Base-by-base conservation (phyloP, 2,888 invertebrate species). In the Diachrysia chrysitis region DNA sequence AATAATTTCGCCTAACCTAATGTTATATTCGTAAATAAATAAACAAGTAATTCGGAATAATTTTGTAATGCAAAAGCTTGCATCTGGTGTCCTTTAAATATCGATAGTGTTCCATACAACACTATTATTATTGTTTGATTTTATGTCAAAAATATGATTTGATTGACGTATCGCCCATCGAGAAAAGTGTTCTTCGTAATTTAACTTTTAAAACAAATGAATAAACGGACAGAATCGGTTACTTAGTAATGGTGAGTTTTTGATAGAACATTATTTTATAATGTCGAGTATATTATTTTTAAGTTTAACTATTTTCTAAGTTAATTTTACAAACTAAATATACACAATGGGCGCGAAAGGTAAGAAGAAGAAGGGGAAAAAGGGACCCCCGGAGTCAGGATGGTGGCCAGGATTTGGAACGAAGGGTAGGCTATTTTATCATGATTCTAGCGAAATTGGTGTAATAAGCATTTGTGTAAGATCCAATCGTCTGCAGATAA, bases 321-420 rank as follows among this genome's bases (percentile, higher is more conserved):
- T 76, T 62, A 71, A 75, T 74, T 79, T 83, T 82, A 77, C 46
- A 67, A 68, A 48, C 37, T 72, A 76, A 58, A 32, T 32, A 3
- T 73, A 67, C 64, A 78, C 76, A 79, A 90, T 94, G 94, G 95
- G 87, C 87, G 56, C 90, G 88, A 62, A 94, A 93, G 86, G 87
- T 85, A 65, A 89, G 88, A 81, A 81, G 73, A 79, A 87, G 86
- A 71, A 85, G 82, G 61, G 91, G 88, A 76, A 76, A 32, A 93
- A 94, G 78, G 91, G 90, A 51, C 89, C 90, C 2, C 90, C 93
- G 12, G 94, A 94, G 72, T 94, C 95, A 87, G 95, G 95, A 89
- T 95, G 95, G 95, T 89, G 84, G 91, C 94, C 95, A 21, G 94
- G 95, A 37, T 91, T 94, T 73, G 93, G 92, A 32, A 93, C 95